These are phyloP conservation scores for Benitochromis conjunctus DNA, from an alignment of 2,113 vertebrate genomes.

Conservation along the genomic window DNA sequence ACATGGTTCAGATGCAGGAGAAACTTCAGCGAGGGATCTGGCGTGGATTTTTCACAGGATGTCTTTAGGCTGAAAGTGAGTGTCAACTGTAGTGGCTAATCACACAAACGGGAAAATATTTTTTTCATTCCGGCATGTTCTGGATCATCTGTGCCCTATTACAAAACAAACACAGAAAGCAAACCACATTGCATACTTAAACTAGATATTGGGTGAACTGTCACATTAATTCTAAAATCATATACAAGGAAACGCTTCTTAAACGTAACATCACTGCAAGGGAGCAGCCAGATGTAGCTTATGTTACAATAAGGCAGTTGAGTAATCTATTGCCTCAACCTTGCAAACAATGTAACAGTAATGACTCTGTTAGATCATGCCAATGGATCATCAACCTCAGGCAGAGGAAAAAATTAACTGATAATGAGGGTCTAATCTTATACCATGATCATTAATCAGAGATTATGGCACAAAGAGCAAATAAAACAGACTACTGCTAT, in stretches of 20 bases:
- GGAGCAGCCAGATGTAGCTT: neutral
- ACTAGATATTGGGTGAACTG: neutral
- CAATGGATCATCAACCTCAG: neutral
- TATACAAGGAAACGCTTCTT: neutral
- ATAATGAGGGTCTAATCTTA: neutral
- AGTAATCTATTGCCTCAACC: neutral
- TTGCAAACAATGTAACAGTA: neutral
- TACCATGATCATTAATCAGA: neutral
- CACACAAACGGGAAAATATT: neutral
- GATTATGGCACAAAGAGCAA: neutral
- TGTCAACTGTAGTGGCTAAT: neutral
- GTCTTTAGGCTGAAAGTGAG: slow-evolving; percentile 4
- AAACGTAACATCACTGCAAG: neutral
- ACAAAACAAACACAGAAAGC: slow-evolving; percentile 15
- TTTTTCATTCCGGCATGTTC: slow-evolving; percentile 44
- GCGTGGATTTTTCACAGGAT: neutral
- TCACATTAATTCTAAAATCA: neutral
- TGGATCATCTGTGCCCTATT: slow-evolving; percentile 36
- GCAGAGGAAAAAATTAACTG: neutral
- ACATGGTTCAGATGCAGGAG: slow-evolving; percentile 73
- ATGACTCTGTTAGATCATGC: neutral
- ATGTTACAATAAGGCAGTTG: neutral
- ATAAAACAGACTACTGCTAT: neutral
- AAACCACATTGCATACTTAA: neutral
- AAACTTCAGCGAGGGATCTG: slow-evolving; percentile 15